Base-by-base conservation (phyloP, 2,888 invertebrate species). In the Spatulosminthurus flaviceps region DNA sequence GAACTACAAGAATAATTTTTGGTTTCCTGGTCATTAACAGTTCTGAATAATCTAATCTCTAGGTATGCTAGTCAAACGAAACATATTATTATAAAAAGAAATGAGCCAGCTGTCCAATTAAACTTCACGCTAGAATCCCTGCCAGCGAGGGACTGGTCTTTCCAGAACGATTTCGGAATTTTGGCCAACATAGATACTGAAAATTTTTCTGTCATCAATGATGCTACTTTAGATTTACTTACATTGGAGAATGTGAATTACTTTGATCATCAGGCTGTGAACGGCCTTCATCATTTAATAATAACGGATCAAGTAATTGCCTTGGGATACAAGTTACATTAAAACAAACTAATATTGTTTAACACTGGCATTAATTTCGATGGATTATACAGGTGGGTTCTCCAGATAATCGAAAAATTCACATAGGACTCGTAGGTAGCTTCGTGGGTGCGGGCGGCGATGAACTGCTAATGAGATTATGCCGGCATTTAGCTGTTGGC, bases 361-460 rank as follows among this genome's bases (percentile, higher is more conserved):
- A 5, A 64, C n/a, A 5, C 5, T 21, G 60, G 60, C 60, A 2
- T 2, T 19, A 60, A 13, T 60, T 21, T 60, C 4, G 61, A 72
- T n/a, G n/a, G n/a, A n/a, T n/a, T n/a, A n/a, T n/a, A n/a, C 19
- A 94, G 94, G 89, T 93, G 81, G 93, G 93, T 0, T 90, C 91
- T 0, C 92, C 93, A 0, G 94, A 94, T 86, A 95, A 95, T 87
- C 90, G 89, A 0, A 95, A 96, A 88, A 92, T 94, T 86, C 94
- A 94, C 86, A 90, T 97, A 21, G 92, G 93, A 0, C 87, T 97
- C n/a, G 88, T 95, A 34, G 96, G 96, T 81, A 95, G 95, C 76
- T 87, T 95, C 74, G 94, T 92, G 87, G 93, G 96, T 86, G 94
- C 95, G 0, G 89, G 94, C 21, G 95, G 96, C 0, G 91, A 96